A percentile compares a stretch with the other conserved stretches of the same genome.
Conservation (phyloP, 2,113 vertebrate species). For the Elanus axillaris region DNA sequence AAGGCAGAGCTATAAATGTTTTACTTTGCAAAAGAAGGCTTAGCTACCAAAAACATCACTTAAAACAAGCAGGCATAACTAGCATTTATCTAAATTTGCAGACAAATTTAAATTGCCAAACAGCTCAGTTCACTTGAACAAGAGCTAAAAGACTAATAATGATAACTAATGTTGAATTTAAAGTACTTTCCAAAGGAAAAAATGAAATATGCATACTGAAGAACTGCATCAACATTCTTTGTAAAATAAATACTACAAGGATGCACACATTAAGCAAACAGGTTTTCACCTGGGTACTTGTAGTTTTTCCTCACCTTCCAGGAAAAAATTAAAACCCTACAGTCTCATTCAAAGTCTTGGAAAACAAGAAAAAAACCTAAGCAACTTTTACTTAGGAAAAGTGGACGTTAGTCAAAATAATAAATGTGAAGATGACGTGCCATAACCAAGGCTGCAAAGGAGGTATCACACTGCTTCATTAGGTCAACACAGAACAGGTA, state of each 20-base stretch:
- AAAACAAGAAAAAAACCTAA: background rate
- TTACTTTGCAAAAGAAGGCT: background rate
- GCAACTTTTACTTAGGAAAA: background rate
- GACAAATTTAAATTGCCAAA: background rate
- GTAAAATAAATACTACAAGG: background rate
- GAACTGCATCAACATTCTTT: background rate
- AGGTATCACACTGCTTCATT: background rate
- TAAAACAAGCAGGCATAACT: background rate
- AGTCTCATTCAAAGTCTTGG: background rate
- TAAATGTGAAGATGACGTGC: background rate
- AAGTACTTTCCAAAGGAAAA: background rate
- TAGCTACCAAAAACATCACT: background rate
- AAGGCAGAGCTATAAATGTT: background rate
- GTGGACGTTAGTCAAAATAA: background rate
- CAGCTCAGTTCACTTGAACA: background rate
- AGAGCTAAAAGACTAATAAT: background rate
- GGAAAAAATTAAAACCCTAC: background rate
- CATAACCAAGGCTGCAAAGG: background rate
- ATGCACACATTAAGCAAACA: background rate
- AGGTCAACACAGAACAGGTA: background rate
- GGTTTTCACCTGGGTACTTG: rapidly evolving
- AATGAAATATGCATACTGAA: background rate
- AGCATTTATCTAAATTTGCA: background rate
- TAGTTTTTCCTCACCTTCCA: background rate
- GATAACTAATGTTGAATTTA: background rate